Evolutionary conservation across 2,113 vertebrate genomes (phyloP).

Genomic region (Etia nguti): DNA sequence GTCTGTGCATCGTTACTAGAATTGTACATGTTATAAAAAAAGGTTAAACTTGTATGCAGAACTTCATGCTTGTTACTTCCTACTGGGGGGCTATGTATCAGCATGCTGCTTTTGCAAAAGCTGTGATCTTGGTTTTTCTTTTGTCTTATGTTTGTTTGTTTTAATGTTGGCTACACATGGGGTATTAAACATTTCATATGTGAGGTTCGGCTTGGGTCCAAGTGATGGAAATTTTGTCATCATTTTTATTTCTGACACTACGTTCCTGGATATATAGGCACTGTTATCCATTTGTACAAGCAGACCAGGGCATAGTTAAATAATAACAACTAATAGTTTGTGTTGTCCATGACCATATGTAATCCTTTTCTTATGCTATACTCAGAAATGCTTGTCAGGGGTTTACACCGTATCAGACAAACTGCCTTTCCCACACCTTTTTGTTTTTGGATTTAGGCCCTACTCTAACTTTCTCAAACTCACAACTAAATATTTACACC

Average conservation of each 20-base stretch:
- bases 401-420: background rate
- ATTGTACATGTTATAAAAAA: background rate
- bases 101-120: background rate
- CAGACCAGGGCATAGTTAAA: background rate
- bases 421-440: background rate
- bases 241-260: background rate
- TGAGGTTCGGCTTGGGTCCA: background rate
- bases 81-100: background rate
- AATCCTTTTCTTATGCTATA: background rate
- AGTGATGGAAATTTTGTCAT: background rate
- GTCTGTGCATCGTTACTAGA: background rate
- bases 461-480: background rate
- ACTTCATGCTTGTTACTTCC: background rate
- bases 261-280: background rate
- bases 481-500: background rate
- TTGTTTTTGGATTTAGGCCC: background rate
- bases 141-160: background rate
- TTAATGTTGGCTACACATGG: background rate
- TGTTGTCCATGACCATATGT: background rate
- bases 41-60: background rate
- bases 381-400: background rate
- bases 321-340: background rate
- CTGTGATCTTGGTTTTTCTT: background rate
- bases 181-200: background rate
- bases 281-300: background rate